Evolutionary conservation across 2,888 invertebrate genomes (phyloP), one percentile per base, ranked within the genome.

Genomic region (Oligia strigilis): DNA sequence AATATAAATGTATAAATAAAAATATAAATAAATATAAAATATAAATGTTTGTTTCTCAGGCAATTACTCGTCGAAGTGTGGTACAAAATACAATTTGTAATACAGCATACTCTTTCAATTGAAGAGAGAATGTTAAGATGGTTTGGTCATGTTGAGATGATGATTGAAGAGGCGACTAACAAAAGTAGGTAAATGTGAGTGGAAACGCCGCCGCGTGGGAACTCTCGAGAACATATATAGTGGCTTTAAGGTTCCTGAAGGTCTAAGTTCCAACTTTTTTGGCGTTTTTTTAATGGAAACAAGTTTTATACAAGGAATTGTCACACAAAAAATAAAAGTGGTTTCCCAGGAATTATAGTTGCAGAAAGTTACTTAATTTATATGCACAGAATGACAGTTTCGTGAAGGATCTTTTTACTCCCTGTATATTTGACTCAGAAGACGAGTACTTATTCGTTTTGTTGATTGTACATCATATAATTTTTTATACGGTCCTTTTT

Each of bases 401-500:
- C 8, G 55, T 55, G 19, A 55, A 19, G 19, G 0, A 8, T 55
- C 55, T 55, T 55, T 55, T 55, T 55, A 55, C 19, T 19, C 17
- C 52, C 17, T 19, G 8, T 55, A 40, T 11, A 49, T 72, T 58
- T 40, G 13, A 46, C 9, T 62, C n/a, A 19, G 0, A 36, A 65
- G 2, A 46, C 1, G 9, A 55, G 11, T 40, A 62, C 36, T 17
- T 52, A 23, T 71, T 83, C 4, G 13, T 83, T 83, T 77, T 46
- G 36, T 81, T 9, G 60, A n/a, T 52, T 46, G 49, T 77, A 83
- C 52, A 60, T 75, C 14, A 36, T 36, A 62, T 46, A 17, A 36
- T 67, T 69, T 82, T 46, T 62, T 49, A 3, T 75, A 62, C 75
- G 17, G n/a, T 72, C 60, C 70, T 74, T 78, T 78, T 70, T 29